Evolutionary conservation across 2,888 invertebrate species (phyloP), one percentile per base, ranked within the genome.

Genomic region (Perizoma flavofasciatum): DNA sequence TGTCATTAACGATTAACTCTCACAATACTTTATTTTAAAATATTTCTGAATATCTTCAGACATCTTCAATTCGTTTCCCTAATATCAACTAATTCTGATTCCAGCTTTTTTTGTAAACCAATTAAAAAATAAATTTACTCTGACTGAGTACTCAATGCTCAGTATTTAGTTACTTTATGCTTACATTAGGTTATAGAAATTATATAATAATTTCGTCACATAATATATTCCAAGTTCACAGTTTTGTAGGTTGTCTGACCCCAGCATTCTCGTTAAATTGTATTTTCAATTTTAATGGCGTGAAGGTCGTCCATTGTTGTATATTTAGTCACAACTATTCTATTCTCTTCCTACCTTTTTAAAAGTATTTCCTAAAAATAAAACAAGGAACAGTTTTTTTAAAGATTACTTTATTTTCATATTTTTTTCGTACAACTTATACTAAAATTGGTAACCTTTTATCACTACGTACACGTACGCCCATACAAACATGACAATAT

Each of bases 391-490:
- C 66, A 49, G 61, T 65, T 66, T 71, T 43, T 74, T 72, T 74
- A 75, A 73, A 69, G 77, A 77, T 37, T 47, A 50, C 77, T 81
- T 82, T 79, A 77, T 81, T 85, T 82, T 83, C 81, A 77, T 84
- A 80, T 80, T 75, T 85, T n/a, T 85, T 65, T 61, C 66, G 53
- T 67, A 64, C 83, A 71, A 81, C 89, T 88, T 89, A 89, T 81
- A 78, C 87, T 86, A 86, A 78, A 85, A 83, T 66, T 89, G 91
- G 90, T 90, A 91, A 89, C 90, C 77, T 85, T 82, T 86, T 85
- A 90, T 91, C 90, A 91, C 90, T 88, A 84, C 79, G 83, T 85
- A 86, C 86, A 83, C 81, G 83, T 85, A 86, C 87, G 85, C 79
- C 74, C 87, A 82, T 81, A 83, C 87, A 88, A 84, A 83, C 85